These are phyloP conservation scores for Anguilla japonica DNA, from an alignment of 2,113 vertebrate species.

Conservation along the genomic window DNA sequence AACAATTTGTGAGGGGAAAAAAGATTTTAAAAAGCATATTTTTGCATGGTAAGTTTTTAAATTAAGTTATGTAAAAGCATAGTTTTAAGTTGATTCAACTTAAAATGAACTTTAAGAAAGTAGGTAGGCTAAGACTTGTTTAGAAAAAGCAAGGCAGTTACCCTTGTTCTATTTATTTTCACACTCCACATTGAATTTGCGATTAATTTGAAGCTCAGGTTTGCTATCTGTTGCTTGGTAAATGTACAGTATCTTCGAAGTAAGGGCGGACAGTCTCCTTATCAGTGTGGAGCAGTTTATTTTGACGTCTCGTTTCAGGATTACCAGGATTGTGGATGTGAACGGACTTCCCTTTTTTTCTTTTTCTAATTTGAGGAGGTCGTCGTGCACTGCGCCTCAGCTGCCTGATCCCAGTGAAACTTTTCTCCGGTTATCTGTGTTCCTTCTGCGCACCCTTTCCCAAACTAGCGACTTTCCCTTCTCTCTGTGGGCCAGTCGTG, in stretches of 20 bases:
- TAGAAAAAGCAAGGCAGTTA: background rate
- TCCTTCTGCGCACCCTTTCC: background rate
- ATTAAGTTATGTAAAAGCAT: too few relatives aligned
- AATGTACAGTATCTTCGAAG: background rate
- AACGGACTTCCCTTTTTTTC: too few relatives aligned
- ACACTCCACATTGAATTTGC: background rate
- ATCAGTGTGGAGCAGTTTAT: background rate
- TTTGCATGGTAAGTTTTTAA: too few relatives aligned
- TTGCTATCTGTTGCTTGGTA: background rate
- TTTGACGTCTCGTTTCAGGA: background rate
- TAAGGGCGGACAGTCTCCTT: background rate
- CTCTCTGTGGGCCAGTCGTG: too few relatives aligned
- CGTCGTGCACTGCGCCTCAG: background rate
- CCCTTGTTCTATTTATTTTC: background rate
- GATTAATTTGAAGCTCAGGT: background rate
- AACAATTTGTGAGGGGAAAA: background rate
- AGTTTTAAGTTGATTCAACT: too few relatives aligned
- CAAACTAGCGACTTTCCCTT: too few relatives aligned
- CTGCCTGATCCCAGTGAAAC: too few relatives aligned
- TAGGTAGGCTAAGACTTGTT: too few relatives aligned
- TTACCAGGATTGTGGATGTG: background rate
- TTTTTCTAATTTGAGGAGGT: background rate
- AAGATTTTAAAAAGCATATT: too few relatives aligned
- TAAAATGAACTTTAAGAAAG: too few relatives aligned
- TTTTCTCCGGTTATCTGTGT: background rate